Base-by-base conservation (phyloP, 2,797 vertebrate species). In the Sebastes miniatus region DNA sequence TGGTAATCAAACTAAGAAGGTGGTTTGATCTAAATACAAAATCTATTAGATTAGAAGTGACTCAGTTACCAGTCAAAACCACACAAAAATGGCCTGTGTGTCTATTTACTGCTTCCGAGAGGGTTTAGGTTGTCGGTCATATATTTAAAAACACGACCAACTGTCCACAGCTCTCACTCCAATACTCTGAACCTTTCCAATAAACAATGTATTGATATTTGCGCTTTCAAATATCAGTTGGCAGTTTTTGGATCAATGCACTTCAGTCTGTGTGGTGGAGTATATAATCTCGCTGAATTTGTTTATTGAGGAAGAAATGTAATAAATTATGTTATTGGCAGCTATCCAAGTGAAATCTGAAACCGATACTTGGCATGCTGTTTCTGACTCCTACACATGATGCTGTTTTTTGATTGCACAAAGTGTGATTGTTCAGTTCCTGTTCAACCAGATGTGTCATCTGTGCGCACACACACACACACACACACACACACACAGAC, bases 361-460 rank as follows among this genome's bases (percentile, higher is more conserved):
- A 67, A 74, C 54, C 67, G 62, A 54, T 66, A 20, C 64, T 27
- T 1, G 6, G 20, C 22, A 14, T 16, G 22, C 25, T 29, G 65
- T 67, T 69, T n/a, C 43, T 34, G 59, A 57, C n/a, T 81, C 12
- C 22, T 52, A 1, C 3, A 36, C 54, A 9, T 11, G 3, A 25
- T n/a, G 31, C 31, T 67, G 56, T 67, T 54, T 62, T 78, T 14
- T 29, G n/a, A 25, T 36, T 69, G n/a, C 52, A 82, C 85, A 81
- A 50, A 57, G 72, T 62, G 63, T 20, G 67, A 76, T 89, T 86
- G 73, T 89, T 83, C 61, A 36, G 29, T 81, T 83, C 87, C 84
- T 87, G 89, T 87, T 89, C 6, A 63, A 88, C 89, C 85, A 74
- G 89, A 81, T 71, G 47, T 80, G 69, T 87, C 72, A 61, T 6